Conservation (phyloP, 2,113 vertebrate species). For the Catharus fuscescens region DNA sequence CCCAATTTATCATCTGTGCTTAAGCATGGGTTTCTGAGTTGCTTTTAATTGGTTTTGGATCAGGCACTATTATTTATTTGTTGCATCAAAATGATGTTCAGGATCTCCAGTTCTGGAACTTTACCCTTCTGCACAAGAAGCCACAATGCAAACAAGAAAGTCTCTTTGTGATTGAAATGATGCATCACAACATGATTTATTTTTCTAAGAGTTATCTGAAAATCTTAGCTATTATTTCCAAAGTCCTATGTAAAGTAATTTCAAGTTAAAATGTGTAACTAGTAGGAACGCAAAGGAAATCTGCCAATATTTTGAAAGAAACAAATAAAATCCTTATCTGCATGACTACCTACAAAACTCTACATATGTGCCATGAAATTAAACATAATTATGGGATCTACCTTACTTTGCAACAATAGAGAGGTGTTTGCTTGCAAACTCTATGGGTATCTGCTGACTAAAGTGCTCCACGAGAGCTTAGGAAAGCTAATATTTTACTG, state of each 20-base stretch:
- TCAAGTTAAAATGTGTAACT: not conserved
- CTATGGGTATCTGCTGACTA: not conserved
- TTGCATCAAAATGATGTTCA: not conserved
- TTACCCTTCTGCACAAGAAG: not conserved
- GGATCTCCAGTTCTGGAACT: not conserved
- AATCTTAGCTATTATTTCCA: not conserved
- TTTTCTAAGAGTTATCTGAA: not conserved
- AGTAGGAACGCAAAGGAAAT: not conserved
- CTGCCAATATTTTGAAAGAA: not conserved
- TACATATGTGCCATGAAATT: not conserved
- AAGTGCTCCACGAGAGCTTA: not conserved
- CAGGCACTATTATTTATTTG: not conserved
- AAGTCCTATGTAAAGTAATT: not conserved
- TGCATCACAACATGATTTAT: not conserved
- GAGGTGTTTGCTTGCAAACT: not conserved
- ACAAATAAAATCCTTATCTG: not conserved
- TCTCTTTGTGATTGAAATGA: not conserved
- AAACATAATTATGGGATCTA: not conserved
- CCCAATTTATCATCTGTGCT: not conserved
- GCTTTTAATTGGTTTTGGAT: slow-evolving; percentile 35
- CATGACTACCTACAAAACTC: not conserved
- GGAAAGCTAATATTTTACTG: not conserved
- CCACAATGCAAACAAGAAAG: not conserved
- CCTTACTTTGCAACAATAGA: not conserved
- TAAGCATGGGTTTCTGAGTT: not conserved